A percentile compares a stretch with the other conserved stretches of the same genome.
phyloP scores from a whole-genome alignment of 2,797 vertebrate species.

The Sebastes oblongus region DNA sequence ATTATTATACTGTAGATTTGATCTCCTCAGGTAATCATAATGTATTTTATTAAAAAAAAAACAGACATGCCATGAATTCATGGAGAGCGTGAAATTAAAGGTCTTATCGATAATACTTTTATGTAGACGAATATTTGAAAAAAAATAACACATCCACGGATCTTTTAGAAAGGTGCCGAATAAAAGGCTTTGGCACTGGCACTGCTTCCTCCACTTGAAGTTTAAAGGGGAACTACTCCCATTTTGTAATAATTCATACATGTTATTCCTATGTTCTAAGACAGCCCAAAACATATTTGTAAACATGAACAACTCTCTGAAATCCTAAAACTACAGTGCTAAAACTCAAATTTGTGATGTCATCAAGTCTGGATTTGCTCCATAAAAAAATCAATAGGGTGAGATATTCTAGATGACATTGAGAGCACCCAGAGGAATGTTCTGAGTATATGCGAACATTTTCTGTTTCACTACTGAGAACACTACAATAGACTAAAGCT shows the following conservation, averaged over 20 bases:
- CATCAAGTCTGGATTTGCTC: not conserved
- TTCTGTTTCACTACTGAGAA: no score
- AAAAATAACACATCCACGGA: no score
- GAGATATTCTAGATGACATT: not conserved
- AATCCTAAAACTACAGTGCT: not conserved
- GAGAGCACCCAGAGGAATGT: not conserved
- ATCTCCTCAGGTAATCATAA: constrained; percentile 7
- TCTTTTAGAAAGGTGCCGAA: no score
- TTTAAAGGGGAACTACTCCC: not conserved
- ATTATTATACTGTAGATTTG: constrained; percentile 4
- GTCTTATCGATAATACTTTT: no score
- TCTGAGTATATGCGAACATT: not conserved
- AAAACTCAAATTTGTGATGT: not conserved
- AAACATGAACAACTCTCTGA: not conserved
- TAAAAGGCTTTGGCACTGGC: no score
- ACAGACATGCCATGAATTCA: not conserved
- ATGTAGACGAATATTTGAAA: no score
- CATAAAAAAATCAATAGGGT: not conserved
- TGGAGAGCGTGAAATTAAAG: not conserved
- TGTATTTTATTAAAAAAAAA: not conserved
- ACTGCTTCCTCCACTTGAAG: not conserved
- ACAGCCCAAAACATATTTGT: not conserved
- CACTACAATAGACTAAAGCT: not conserved
- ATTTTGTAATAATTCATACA: not conserved
- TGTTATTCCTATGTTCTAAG: not conserved